Evolutionary conservation across 1,140 invertebrate genomes (phyloP), one percentile per base, ranked within the genome.

Genomic region (Catajapyx aquilonaris): DNA sequence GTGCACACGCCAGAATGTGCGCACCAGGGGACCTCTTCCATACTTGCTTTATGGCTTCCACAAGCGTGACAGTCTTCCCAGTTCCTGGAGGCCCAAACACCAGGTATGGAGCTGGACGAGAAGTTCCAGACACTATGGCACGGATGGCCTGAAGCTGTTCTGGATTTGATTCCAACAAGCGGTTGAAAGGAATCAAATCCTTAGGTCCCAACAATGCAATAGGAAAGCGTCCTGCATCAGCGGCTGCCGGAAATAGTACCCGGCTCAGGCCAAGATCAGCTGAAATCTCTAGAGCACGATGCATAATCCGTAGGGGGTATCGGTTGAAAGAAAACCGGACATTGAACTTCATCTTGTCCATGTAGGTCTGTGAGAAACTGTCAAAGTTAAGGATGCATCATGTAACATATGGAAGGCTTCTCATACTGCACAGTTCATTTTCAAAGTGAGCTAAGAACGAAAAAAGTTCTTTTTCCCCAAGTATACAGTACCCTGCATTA

Each of bases 11-110:
- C 7, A 28, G 23, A 9, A 28, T 9, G 7, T 28, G 7, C 13
- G 23, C 13, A 28, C 7, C 13, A 13, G 23, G 7, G 16, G 16
- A 7, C 32, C 5, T 28, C 0, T 38, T 42, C 21, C 59, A 51
- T 5, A 65, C 46, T 46, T 69, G 66, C 16, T 67, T 45, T 9
- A 66, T 57, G 20, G 59, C 50, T 50, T 69, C 66, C 4, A 68
- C 62, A 4, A 68, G 40, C 3, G 66, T 68, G 0, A 68, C 53
- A 5, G 66, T 69, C 48, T 69, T 69, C 2, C 66, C 66, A 13
- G 65, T 67, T n/a, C 65, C 64, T 17, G 66, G 66, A 30, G 66
- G 66, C 13, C 66, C 66, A 53, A 62, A 68, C 23, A 69, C 52
- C 20, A 69, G 52, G 39, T 69, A 68, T 4, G 66, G 66, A 2